These are phyloP conservation scores for Stegophylla sp. DNA, from an alignment of 2,888 invertebrate genomes.

Conservation along the genomic window DNA sequence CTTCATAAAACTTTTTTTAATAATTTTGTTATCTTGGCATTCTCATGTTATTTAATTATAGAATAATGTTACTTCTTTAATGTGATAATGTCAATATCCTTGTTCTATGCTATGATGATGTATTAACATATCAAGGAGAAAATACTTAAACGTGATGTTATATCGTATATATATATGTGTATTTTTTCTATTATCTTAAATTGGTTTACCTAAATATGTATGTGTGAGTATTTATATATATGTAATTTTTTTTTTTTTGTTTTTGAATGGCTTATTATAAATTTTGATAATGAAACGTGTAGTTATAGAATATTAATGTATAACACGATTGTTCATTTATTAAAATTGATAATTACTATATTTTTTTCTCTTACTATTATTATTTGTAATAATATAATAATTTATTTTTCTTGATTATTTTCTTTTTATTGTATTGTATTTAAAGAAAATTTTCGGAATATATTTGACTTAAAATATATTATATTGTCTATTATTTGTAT, in stretches of 20 bases:
- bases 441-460: conserved; percentile 9
- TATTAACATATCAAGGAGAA: neutral
- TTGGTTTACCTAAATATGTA: neutral
- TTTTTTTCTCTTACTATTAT: neutral
- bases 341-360: neutral
- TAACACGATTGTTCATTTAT: conserved; percentile 17
- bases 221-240: neutral
- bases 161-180: neutral
- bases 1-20: conserved; percentile 41
- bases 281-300: neutral
- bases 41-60: conserved; percentile 48
- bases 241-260: neutral
- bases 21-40: conserved; percentile 34
- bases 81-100: conserved; percentile 18
- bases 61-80: conserved; percentile 29
- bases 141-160: conserved; percentile 18
- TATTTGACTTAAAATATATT: conserved; percentile 1
- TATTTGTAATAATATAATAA: neutral
- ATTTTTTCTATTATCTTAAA: conserved; percentile 2
- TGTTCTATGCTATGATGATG: conserved; percentile 25
- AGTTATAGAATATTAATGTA: conserved; percentile 20
- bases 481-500: neutral
- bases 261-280: neutral
- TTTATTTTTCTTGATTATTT: conserved; percentile 20
- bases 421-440: conserved; percentile 27